phyloP scores from a whole-genome alignment of 2,888 invertebrate species.

The Sycophila texana region DNA sequence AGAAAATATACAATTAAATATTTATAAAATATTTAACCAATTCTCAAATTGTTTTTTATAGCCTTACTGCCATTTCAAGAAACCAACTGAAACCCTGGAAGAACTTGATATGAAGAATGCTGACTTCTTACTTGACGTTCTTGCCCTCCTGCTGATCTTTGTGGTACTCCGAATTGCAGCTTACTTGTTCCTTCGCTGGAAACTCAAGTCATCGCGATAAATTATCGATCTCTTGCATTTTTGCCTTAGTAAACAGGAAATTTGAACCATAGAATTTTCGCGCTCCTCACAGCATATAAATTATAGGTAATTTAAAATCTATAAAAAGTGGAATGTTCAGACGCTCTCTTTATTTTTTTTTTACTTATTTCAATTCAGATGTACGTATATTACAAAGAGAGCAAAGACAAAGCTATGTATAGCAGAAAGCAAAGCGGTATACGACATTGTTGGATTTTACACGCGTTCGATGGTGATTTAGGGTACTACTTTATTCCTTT shows the following conservation, averaged over 20 bases:
- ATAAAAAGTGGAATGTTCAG: slow-evolving; percentile 16
- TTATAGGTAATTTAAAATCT: slow-evolving; percentile 16
- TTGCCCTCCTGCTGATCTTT: slow-evolving; percentile 88
- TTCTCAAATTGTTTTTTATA: slow-evolving; percentile 70
- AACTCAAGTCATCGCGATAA: slow-evolving; percentile 88
- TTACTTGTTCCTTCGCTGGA: slow-evolving; percentile 91
- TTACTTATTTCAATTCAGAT: slow-evolving; percentile 22
- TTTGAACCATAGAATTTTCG: slow-evolving; percentile 25
- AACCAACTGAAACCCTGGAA: slow-evolving; percentile 87
- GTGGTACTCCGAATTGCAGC: slow-evolving; percentile 87
- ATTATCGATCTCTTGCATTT: slow-evolving; percentile 22
- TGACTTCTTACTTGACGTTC: slow-evolving; percentile 86
- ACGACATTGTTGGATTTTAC: slow-evolving; percentile 10
- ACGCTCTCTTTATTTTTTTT: slow-evolving; percentile 41
- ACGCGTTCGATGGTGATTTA: slow-evolving; percentile 43
- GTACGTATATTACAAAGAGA: slow-evolving; percentile 5
- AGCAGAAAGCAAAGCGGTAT: not conserved
- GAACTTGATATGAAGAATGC: slow-evolving; percentile 91
- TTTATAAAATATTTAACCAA: not conserved
- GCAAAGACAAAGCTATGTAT: slow-evolving; percentile 12
- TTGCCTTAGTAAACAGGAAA: not conserved
- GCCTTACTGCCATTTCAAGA: slow-evolving; percentile 91
- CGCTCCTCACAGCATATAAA: slow-evolving; percentile 29
- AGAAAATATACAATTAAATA: not conserved
- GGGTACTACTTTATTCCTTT: slow-evolving; percentile 34